Evolutionary conservation across 2,888 invertebrate genomes (phyloP), one percentile per base, ranked within the genome.

Genomic region (Pollenia griseotomentosa): DNA sequence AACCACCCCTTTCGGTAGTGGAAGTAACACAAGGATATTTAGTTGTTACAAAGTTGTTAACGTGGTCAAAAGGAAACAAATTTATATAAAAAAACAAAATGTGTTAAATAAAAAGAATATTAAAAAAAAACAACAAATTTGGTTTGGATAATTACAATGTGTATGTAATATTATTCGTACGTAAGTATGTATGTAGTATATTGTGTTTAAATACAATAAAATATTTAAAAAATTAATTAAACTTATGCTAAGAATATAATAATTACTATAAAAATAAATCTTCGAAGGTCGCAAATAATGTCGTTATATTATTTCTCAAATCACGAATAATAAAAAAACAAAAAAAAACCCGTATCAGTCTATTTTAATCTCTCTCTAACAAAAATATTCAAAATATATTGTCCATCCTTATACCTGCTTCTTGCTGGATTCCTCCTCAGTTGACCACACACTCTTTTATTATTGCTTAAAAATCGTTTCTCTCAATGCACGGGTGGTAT

Each of bases 401-500:
- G 11, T 9, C 14, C n/a, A 5, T 74, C 59, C 12, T n/a, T 61
- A 48, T 19, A 16, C 33, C 48, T 46, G 42, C 16, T n/a, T 33
- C 33, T 33, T 33, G 33, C 33, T 33, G 33, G 33, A 33, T 33
- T 33, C 6, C 6, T 33, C 33, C 33, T 33, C 33, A 6, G 33
- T 6, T 33, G 4, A 33, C 33, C 33, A 33, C 33, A 33, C 33
- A 33, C 33, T 33, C 33, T 5, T 33, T 33, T 33, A 33, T 33
- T 33, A 33, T 33, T 33, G 33, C 33, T 33, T 3, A 16, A 3
- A 2, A 10, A 4, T n/a, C 3, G 23, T 40, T 46, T n/a, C 51
- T 48, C 0, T 92, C 90, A 92, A 90, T 91, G 91, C 88, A 91
- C 91, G 87, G 92, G 88, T 89, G 91, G 89, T 87, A 90, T 90